Evolutionary conservation across 2,888 invertebrate species (phyloP).

Genomic region (Drosophila robusta): DNA sequence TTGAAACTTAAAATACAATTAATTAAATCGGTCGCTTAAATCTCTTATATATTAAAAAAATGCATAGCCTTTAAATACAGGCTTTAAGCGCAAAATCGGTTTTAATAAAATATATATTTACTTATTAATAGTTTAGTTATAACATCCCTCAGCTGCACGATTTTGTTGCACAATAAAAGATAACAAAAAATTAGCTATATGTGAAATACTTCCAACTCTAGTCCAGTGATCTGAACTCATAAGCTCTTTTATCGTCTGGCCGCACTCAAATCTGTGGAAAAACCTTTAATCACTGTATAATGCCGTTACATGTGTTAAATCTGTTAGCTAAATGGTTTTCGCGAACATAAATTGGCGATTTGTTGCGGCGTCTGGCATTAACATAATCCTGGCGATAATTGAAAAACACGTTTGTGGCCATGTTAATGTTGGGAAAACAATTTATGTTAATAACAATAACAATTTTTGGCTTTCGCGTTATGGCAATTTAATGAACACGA

Average conservation of each 20-base stretch:
- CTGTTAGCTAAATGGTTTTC: slow-evolving; percentile 67
- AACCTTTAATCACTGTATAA: slow-evolving; percentile 46
- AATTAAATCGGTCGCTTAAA: too few species aligned
- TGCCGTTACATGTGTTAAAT: slow-evolving; percentile 72
- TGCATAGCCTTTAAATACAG: too few species aligned
- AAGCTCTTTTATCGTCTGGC: slow-evolving; percentile 24
- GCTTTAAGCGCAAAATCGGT: too few species aligned
- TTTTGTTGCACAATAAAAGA: too few species aligned
- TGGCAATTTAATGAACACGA: slow-evolving; percentile 71
- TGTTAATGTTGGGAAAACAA: slow-evolving; percentile 62
- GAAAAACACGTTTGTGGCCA: slow-evolving; percentile 79
- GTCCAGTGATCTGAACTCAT: slow-evolving; percentile 17
- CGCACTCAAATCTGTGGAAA: slow-evolving; percentile 25
- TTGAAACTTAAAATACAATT: too few species aligned
- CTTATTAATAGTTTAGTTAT: too few species aligned
- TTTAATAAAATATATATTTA: too few species aligned
- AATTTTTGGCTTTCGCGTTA: slow-evolving; percentile 61
- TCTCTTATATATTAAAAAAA: too few species aligned
- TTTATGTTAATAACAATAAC: slow-evolving; percentile 69
- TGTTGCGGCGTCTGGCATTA: slow-evolving; percentile 68
- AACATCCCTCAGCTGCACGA: too few species aligned
- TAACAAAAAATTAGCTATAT: not conserved
- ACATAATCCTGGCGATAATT: slow-evolving; percentile 78
- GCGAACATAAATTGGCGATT: slow-evolving; percentile 73
- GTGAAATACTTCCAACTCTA: not conserved